Conservation (phyloP, 2,797 vertebrate genomes). For the Rhynchonycteris naso region DNA sequence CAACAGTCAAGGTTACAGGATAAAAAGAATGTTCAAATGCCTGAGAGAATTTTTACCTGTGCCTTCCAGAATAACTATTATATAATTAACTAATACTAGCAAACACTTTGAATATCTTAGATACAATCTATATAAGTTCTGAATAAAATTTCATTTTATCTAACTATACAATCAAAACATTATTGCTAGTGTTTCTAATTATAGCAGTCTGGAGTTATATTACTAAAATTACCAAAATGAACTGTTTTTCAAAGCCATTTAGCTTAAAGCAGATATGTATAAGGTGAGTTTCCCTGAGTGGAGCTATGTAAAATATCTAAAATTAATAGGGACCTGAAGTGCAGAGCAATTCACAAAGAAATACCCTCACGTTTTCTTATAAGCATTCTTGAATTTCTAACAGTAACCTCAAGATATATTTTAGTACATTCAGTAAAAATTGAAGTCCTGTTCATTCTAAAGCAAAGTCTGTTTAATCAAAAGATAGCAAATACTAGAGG, state of each 20-base stretch:
- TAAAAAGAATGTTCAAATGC: neutral
- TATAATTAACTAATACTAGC: neutral
- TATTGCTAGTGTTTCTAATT: constrained; percentile 63
- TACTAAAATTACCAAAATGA: constrained; percentile 51
- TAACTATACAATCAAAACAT: constrained; percentile 23
- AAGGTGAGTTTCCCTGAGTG: constrained; percentile 44
- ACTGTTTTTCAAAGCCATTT: constrained; percentile 34
- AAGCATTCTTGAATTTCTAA: constrained; percentile 51
- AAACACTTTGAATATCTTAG: constrained; percentile 14
- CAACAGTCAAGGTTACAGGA: neutral
- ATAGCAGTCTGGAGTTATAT: neutral
- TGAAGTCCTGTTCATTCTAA: neutral
- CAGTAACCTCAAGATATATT: constrained; percentile 32
- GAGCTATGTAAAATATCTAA: constrained; percentile 46
- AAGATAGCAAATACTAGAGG: constrained; percentile 47
- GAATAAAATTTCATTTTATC: constrained; percentile 54
- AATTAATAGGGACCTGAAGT: constrained; percentile 73
- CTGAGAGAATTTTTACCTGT: neutral
- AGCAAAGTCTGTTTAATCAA: constrained; percentile 46
- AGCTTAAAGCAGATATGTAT: constrained; percentile 34
- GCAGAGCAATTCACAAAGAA: constrained; percentile 61
- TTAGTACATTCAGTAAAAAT: constrained; percentile 44
- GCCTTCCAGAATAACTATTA: neutral
- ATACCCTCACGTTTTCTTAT: neutral
- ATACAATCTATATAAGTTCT: constrained; percentile 26